Base-by-base conservation (phyloP, 2,888 invertebrate species). In the Didymodactylos carnosus region DNA sequence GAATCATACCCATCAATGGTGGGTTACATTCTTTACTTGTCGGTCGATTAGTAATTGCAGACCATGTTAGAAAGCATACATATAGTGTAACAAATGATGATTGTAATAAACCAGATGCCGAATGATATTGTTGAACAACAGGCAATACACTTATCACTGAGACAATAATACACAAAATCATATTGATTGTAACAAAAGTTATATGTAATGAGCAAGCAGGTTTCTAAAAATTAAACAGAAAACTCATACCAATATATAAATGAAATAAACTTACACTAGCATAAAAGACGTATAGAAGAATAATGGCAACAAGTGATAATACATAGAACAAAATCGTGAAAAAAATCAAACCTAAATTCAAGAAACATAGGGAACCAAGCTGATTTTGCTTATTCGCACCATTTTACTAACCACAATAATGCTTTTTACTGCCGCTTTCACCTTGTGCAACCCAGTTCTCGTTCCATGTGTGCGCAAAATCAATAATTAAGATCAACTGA, bases 61-160 rank as follows among this genome's bases (percentile, higher is more conserved):
- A 94, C 98, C 98, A 99, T 72, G 98, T 99, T 78, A 99, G 87
- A 84, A 93, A 99, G 80, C 92, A 87, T 19, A 92, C 90, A 83
- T 99, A 99, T n/a, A 94, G 85, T 7, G 92, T 88, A 70, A 99
- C 92, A 75, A 95, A 87, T 0, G 95, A 90, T 1, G 97, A 91
- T 85, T 95, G 94, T 76, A 92, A 73, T n/a, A 77, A 70, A n/a
- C 75, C 76, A n/a, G 75, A 76, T 72, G 72, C 70, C 23, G 72
- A 39, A 51, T 79, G 78, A 83, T 83, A 79, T 81, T 95, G 94
- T 85, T 98, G 97, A 19, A 99, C 90, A 73, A 87, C 86, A 1
- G 98, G 97, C 79, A 94, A 85, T 79, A 97, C 89, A 0, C 95
- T 94, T 25, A 94, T 80, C 25, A 88, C 86, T 79, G 94, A 94